These are phyloP conservation scores for Hemaris fuciformis DNA, from an alignment of 2,888 invertebrate genomes.

Conservation along the genomic window DNA sequence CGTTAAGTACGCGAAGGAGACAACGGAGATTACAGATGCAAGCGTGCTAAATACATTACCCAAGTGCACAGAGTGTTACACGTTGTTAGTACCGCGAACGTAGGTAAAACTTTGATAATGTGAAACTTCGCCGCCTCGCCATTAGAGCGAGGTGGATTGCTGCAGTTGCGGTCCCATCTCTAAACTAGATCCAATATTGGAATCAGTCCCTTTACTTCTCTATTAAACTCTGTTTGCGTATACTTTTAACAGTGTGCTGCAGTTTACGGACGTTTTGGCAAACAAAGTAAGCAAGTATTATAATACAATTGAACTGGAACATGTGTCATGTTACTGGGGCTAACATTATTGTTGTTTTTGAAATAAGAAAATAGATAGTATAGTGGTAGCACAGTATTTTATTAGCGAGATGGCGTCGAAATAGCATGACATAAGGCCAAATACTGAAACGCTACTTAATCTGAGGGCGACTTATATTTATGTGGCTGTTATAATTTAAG, in stretches of 20 bases:
- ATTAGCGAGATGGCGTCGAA: not conserved
- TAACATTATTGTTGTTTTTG: not conserved
- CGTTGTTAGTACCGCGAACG: not conserved
- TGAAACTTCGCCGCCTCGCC: slow-evolving; percentile 35
- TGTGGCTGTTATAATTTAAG: too few species aligned
- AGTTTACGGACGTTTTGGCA: not conserved
- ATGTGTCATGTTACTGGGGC: not conserved
- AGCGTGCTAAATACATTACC: slow-evolving; percentile 36
- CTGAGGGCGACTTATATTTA: too few species aligned
- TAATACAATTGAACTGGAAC: not conserved
- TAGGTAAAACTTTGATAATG: slow-evolving; percentile 42
- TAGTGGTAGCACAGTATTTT: not conserved
- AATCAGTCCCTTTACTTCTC: slow-evolving; percentile 43
- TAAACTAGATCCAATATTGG: slow-evolving; percentile 56
- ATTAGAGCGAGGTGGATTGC: slow-evolving; percentile 43
- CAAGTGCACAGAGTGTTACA: slow-evolving; percentile 27
- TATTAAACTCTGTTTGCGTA: slow-evolving; percentile 39
- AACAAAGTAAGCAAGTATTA: not conserved
- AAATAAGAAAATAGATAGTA: not conserved
- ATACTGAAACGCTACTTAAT: too few species aligned
- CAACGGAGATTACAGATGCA: slow-evolving; percentile 37
- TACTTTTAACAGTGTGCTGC: slow-evolving; percentile 10
- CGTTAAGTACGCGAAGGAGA: slow-evolving; percentile 19
- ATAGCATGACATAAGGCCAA: not conserved
- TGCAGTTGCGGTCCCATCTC: slow-evolving; percentile 46